A percentile compares a stretch with the other conserved stretches of the same genome.
These are phyloP conservation scores for Bovichtus variegatus DNA, from an alignment of 2,797 vertebrate species.

Conservation along the genomic window DNA sequence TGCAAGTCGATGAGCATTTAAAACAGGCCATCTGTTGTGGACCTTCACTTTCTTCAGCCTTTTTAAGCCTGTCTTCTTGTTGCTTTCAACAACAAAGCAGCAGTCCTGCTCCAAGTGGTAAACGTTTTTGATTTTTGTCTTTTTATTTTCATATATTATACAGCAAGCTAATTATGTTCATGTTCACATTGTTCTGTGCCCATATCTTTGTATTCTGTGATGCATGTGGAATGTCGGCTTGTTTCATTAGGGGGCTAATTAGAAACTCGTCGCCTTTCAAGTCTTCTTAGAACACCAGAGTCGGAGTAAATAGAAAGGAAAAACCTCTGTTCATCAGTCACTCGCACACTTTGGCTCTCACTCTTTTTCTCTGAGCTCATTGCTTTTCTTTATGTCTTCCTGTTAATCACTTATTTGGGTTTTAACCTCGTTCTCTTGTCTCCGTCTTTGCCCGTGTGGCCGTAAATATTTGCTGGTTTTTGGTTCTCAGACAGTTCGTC, in stretches of 20 bases:
- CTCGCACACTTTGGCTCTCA: constrained; percentile 46
- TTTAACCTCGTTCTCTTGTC: constrained; percentile 51
- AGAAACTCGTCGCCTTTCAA: constrained; percentile 58
- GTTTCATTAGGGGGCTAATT: constrained; percentile 71
- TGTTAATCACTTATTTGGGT: constrained; percentile 61
- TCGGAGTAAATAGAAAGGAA: constrained; percentile 33
- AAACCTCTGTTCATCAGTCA: constrained; percentile 58
- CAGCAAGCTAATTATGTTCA: constrained; percentile 52
- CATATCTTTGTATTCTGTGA: constrained; percentile 46
- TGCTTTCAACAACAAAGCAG: constrained; percentile 5
- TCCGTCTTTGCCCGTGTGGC: constrained; percentile 39
- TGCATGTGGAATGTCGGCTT: constrained; percentile 43
- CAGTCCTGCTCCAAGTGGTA: constrained; percentile 18
- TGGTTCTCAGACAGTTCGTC: constrained; percentile 56
- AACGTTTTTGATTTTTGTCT: constrained; percentile 10
- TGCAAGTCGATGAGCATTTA: constrained; percentile 17
- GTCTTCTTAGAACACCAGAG: constrained; percentile 36
- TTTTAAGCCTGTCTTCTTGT: constrained; percentile 9
- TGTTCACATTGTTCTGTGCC: constrained; percentile 59
- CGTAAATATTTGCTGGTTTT: constrained; percentile 62
- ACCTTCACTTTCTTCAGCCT: constrained; percentile 1
- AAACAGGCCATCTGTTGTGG: constrained; percentile 35
- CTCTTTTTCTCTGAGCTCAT: neutral
- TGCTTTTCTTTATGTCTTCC: constrained; percentile 35
- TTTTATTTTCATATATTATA: constrained; percentile 29